Evolutionary conservation across 2,113 vertebrate genomes (phyloP).

Genomic region (Leucoraja erinaceus): DNA sequence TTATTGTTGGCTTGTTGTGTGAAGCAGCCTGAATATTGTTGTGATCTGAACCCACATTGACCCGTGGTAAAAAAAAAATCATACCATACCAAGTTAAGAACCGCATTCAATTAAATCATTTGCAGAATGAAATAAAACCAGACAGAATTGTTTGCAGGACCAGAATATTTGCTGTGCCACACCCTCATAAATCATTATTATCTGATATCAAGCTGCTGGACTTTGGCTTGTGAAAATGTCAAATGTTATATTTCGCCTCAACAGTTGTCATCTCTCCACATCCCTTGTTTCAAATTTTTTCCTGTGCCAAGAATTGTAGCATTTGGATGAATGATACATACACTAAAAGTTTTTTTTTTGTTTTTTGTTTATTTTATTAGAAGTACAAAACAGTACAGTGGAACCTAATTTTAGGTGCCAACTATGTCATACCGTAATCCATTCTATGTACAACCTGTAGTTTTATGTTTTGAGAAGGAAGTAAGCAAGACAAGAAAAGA

Average conservation of each 20-base stretch:
- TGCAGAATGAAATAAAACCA: background rate
- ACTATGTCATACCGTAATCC: no score
- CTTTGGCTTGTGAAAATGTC: background rate
- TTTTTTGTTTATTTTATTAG: no score
- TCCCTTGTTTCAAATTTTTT: background rate
- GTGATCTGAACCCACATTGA: background rate
- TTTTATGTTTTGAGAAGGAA: no score
- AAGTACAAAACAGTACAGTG: no score
- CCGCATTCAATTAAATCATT: background rate
- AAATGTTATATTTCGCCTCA: background rate
- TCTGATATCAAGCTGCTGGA: background rate
- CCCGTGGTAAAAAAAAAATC: background rate
- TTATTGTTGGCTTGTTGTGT: background rate
- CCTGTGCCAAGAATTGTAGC: background rate
- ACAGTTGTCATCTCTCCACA: background rate
- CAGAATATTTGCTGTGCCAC: background rate
- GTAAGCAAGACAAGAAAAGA: no score
- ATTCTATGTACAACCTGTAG: no score
- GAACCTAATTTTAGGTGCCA: no score
- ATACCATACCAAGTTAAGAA: background rate
- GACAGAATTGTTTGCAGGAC: background rate
- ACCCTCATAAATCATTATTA: background rate
- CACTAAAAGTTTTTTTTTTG: background rate
- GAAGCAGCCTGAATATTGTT: background rate
- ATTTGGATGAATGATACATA: background rate